Base-by-base conservation (phyloP, 1,140 invertebrate genomes). In the Drosophila nigromelanica region DNA sequence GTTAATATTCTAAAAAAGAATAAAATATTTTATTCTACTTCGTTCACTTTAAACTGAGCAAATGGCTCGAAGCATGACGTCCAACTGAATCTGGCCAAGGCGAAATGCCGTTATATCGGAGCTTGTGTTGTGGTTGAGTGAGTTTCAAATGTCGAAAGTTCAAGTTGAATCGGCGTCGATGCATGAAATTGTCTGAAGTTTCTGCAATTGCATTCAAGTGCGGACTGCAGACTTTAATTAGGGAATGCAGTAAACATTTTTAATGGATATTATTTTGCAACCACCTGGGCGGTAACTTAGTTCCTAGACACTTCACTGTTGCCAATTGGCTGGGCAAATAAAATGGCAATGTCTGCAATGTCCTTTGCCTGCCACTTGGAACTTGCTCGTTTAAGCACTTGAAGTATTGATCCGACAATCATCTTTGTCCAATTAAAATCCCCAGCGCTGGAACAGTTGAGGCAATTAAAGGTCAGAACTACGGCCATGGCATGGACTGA, bases 371-470 rank as follows among this genome's bases (percentile, higher is more conserved):
- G 37, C 24, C 55, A 33, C 33, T 24, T 58, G 27, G 5, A 27
- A 42, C 33, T 30, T 39, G 61, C 35, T 48, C 56, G 27, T 42
- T 40, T 50, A 37, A 15, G 14, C 56, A 61, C 58, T 80, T 60
- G 14, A 64, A 45, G 59, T 48, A 75, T 74, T 68, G 74, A 80
- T 69, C 81, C 40, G 58, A 51, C 73, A 62, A 81, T 87, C 78
- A 69, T 78, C 71, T 78, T 60, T 81, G 78, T 78, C 56, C 82
- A 86, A 81, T 87, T 87, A 87, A 87, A 78, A 75, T 67, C 50
- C 48, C 35, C 39, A 43, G 39, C 35, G 47, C 10, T 48, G 47
- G 40, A 58, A 43, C 60, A 87, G 67, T 87, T 66, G 63, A 63
- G 71, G 67, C 70, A 87, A 87, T 78, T 81, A 86, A 87, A 87